Percentiles rank a stretch among this genome's conserved stretches.
Evolutionary conservation across 2,113 vertebrate species (phyloP).

Genomic region (Galeopterus variegatus): DNA sequence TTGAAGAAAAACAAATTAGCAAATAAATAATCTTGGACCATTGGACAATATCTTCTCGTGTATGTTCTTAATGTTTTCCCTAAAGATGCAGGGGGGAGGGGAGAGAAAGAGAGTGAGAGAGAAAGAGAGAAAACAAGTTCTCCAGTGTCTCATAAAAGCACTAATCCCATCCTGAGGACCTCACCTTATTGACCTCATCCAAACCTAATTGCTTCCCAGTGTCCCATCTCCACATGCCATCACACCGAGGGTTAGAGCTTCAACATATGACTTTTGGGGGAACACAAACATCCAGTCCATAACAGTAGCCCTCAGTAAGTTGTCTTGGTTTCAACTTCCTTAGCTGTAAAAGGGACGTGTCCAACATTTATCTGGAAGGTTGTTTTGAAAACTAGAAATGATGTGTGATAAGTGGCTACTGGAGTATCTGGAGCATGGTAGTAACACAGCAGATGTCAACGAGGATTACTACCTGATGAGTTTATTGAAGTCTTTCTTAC

Average conservation of each 20-base stretch:
- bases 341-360: background rate
- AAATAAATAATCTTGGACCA: background rate
- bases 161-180: background rate
- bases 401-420: background rate
- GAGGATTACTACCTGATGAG: background rate
- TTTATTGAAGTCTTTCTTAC: background rate
- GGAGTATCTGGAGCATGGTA: background rate
- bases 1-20: constrained; percentile 50
- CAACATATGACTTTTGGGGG: background rate
- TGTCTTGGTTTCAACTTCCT: background rate
- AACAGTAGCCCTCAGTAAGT: background rate
- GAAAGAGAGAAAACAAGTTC: background rate
- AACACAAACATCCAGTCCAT: background rate
- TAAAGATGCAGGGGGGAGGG: background rate
- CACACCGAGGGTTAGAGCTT: background rate
- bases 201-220: background rate
- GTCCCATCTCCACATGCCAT: background rate
- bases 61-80: background rate
- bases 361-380: background rate
- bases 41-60: background rate
- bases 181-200: background rate
- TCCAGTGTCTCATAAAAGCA: background rate
- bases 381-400: background rate
- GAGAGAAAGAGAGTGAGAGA: background rate
- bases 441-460: background rate